phyloP scores from a whole-genome alignment of 2,797 vertebrate species.

The Lepus oiostolus region DNA sequence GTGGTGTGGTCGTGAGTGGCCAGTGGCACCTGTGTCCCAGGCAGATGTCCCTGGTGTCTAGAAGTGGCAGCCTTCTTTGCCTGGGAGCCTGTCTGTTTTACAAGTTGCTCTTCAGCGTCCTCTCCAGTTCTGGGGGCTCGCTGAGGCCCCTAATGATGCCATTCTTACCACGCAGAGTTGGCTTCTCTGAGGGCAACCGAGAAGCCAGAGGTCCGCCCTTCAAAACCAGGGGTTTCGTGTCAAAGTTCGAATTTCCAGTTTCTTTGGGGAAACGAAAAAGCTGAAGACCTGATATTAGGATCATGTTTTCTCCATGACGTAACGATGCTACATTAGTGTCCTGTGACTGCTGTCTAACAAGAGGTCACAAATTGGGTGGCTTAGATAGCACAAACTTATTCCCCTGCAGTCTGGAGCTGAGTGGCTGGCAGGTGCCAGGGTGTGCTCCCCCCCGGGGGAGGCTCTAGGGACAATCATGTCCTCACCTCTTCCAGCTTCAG shows the following conservation, averaged over 20 bases:
- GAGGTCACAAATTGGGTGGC: background rate
- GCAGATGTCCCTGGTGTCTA: background rate
- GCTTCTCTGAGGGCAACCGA: background rate
- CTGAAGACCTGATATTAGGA: background rate
- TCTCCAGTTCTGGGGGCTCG: background rate
- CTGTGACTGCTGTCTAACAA: background rate
- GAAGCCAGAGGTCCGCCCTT: background rate
- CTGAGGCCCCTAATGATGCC: background rate
- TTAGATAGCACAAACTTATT: background rate
- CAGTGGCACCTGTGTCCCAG: background rate
- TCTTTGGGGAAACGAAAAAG: fast-evolving
- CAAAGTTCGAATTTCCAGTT: background rate
- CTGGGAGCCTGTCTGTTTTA: background rate
- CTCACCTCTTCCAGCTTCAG: background rate
- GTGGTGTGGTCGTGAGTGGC: background rate
- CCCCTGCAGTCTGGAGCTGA: background rate
- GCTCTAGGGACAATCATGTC: background rate
- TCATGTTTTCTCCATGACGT: background rate
- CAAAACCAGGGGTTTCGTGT: background rate
- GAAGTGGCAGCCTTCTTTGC: background rate
- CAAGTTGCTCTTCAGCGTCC: background rate
- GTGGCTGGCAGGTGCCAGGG: background rate
- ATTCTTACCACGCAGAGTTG: background rate
- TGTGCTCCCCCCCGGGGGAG: fast-evolving
- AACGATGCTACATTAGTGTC: background rate